These are phyloP conservation scores for Gadus chalcogrammus DNA, from an alignment of 2,113 vertebrate species.

Conservation along the genomic window DNA sequence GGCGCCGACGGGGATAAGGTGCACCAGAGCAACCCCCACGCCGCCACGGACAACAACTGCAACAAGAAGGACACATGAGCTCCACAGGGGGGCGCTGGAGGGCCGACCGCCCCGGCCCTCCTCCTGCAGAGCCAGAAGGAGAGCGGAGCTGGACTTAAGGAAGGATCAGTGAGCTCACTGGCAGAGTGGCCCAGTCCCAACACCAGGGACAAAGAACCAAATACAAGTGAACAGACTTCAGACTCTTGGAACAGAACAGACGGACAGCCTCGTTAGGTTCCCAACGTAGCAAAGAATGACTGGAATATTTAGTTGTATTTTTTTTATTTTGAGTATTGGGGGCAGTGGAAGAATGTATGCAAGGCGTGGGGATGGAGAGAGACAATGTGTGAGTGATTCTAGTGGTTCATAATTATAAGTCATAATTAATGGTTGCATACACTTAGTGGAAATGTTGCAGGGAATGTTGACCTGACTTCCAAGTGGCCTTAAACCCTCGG, in stretches of 20 bases:
- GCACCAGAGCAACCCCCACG: slow-evolving; percentile 72
- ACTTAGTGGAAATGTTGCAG: slow-evolving; percentile 40
- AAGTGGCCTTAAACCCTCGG: slow-evolving; percentile 97
- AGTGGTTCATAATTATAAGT: too few relatives aligned
- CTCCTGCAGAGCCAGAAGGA: slow-evolving; percentile 24
- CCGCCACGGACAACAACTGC: slow-evolving; percentile 82
- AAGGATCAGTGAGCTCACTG: slow-evolving; percentile 38
- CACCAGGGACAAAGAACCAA: slow-evolving; percentile 57
- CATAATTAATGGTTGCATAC: slow-evolving; percentile 35
- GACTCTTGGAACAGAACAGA: slow-evolving; percentile 40
- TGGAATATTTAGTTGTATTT: slow-evolving; percentile 32
- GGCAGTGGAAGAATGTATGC: background rate
- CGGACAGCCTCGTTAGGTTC: slow-evolving; percentile 38
- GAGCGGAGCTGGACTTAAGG: slow-evolving; percentile 37
- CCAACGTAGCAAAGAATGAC: slow-evolving; percentile 56
- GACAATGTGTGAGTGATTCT: too few relatives aligned
- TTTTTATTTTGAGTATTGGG: too few relatives aligned
- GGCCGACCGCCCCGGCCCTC: slow-evolving; percentile 24
- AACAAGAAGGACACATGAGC: slow-evolving; percentile 82
- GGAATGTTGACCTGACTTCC: slow-evolving; percentile 47
- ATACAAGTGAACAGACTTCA: slow-evolving; percentile 43
- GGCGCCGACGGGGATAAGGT: slow-evolving; percentile 42
- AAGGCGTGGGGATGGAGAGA: background rate
- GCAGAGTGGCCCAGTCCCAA: slow-evolving; percentile 43
- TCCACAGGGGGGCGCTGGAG: background rate